Evolutionary conservation across 2,113 vertebrate species (phyloP).

Genomic region (Centropus unirufus): DNA sequence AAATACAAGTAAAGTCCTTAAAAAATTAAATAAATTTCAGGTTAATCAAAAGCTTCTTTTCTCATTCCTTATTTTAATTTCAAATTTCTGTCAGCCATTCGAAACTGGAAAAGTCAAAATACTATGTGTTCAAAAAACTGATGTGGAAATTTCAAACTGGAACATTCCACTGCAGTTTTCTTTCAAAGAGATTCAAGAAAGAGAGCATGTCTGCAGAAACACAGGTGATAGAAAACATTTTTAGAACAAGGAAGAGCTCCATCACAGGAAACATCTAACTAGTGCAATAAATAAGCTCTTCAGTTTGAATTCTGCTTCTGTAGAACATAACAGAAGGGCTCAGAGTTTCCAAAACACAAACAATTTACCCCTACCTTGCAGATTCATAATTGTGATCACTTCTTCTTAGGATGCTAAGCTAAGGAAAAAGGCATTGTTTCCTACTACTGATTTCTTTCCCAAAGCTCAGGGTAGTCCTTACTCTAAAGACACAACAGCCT

Average conservation of each 20-base stretch:
- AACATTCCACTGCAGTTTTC: not conserved
- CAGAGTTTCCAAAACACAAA: not conserved
- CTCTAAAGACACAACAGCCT: not conserved
- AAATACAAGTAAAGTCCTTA: not conserved
- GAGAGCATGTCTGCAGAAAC: constrained; percentile 29
- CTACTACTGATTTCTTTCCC: not conserved
- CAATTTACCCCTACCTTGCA: not conserved
- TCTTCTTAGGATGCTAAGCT: not conserved
- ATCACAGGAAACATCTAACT: not conserved
- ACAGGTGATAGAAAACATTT: constrained; percentile 55
- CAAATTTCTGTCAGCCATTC: not conserved
- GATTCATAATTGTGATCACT: not conserved
- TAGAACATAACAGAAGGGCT: not conserved
- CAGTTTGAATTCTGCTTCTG: not conserved
- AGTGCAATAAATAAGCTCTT: not conserved
- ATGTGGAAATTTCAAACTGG: not conserved
- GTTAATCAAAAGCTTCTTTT: not conserved
- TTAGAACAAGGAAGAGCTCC: constrained; percentile 34
- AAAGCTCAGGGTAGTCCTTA: not conserved
- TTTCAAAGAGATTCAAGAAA: constrained; percentile 2
- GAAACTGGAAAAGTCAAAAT: not conserved
- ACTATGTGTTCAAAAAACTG: not conserved
- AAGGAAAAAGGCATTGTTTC: not conserved
- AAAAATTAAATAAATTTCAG: not conserved
- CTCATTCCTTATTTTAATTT: not conserved